Base-by-base conservation (phyloP, 2,888 invertebrate genomes). In the Copidosoma aretas region DNA sequence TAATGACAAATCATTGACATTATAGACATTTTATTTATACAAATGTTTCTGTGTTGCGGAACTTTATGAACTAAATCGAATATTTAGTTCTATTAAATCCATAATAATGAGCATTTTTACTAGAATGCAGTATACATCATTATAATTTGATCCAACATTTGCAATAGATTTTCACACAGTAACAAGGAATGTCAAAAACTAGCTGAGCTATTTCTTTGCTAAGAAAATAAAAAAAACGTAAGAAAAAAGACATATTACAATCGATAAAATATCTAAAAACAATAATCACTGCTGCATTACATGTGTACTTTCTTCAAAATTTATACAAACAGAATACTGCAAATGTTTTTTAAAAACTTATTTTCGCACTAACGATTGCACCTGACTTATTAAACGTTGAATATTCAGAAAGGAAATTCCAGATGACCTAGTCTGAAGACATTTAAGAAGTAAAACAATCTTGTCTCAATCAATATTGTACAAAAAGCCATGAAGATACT, bases 201-300 rank as follows among this genome's bases (percentile, higher is more conserved):
- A 51, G 32, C 56, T 39, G 52, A 66, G 10, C 24, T 61, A 43
- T 59, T 51, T 25, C n/a, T n/a, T 39, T 58, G 22, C n/a, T 43
- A 62, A 19, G 58, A 66, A 69, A 66, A 67, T 66, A 61, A 68
- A 69, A 64, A n/a, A n/a, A n/a, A n/a, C n/a, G n/a, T n/a, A 61
- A 53, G 25, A 64, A 68, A 71, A 66, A 68, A 60, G 46, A 54
- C 12, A 65, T 58, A 60, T 32, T 41, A 32, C 39, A 58, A 15
- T 65, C 41, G 49, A 46, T 54, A 46, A 21, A 60, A 67, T 52
- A 32, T 52, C 22, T 57, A 59, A 64, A 63, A 65, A 71, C 53
- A 71, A 63, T 65, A 65, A 65, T 71, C 65, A 58, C 43, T 59
- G 22, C n/a, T 64, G 22, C 21, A 62, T 53, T 56, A 59, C 24